Evolutionary conservation across 1,140 invertebrate genomes (phyloP).

Genomic region (Cotesia chilonis): DNA sequence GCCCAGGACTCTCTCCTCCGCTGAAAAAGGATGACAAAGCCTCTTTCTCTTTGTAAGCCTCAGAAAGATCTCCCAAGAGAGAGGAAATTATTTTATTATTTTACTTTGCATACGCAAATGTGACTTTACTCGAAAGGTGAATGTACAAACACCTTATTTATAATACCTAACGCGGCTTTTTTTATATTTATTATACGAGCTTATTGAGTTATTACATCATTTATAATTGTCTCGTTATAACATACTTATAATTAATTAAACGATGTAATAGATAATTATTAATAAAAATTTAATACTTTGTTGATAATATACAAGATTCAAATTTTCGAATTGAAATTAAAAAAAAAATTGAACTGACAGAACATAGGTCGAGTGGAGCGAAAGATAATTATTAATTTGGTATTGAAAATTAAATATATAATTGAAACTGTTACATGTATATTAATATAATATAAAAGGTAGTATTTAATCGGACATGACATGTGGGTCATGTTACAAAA

Average conservation of each 20-base stretch:
- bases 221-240: conserved; percentile 18
- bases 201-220: conserved; percentile 4
- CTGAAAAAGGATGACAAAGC: conserved; percentile 23
- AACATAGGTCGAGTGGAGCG: too few relatives aligned
- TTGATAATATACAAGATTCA: too few relatives aligned
- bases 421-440: too few relatives aligned
- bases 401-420: too few relatives aligned
- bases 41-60: background rate
- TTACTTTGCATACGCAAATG: conserved; percentile 1
- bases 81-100: background rate
- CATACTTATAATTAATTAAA: conserved; percentile 8
- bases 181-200: background rate
- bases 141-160: conserved; percentile 17
- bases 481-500: too few relatives aligned
- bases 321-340: too few relatives aligned
- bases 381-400: too few relatives aligned
- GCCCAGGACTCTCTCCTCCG: conserved; percentile 25
- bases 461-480: too few relatives aligned
- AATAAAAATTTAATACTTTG: background rate
- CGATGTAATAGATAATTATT: background rate
- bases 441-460: too few relatives aligned
- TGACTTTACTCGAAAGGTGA: background rate
- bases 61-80: background rate
- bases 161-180: background rate
- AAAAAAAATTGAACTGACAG: too few relatives aligned